These are phyloP conservation scores for Chrysemys picta DNA, from an alignment of 2,113 vertebrate genomes.

Conservation along the genomic window DNA sequence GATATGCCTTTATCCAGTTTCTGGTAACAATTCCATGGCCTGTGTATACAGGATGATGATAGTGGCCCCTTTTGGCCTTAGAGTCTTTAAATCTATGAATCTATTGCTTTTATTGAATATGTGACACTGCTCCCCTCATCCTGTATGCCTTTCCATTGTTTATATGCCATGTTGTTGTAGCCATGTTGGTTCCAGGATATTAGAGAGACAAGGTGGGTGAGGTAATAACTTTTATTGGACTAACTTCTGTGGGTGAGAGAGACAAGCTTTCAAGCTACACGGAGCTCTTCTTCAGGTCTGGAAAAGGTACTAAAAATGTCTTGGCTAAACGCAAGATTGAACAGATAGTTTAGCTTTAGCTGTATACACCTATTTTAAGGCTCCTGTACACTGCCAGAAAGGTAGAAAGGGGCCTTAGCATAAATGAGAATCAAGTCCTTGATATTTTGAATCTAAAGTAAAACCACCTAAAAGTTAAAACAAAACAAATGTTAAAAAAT, in stretches of 20 bases:
- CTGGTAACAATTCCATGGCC: neutral
- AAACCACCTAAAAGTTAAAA: constrained; percentile 47
- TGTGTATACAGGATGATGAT: neutral
- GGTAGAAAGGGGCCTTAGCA: neutral
- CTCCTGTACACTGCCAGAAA: neutral
- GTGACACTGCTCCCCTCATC: neutral
- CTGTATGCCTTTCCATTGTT: neutral
- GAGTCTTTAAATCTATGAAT: neutral
- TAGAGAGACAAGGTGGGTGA: neutral
- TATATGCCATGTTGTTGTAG: neutral
- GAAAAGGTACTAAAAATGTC: neutral
- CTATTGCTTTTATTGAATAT: neutral
- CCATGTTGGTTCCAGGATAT: neutral
- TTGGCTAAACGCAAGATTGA: neutral
- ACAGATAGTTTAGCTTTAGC: neutral
- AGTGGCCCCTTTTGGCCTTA: neutral
- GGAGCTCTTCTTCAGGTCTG: neutral
- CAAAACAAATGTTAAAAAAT: neutral
- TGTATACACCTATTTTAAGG: neutral
- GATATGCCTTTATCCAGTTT: neutral
- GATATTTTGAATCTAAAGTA: neutral
- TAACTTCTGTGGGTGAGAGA: neutral
- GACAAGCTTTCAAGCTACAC: neutral
- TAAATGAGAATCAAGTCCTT: neutral
- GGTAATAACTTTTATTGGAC: neutral